Base-by-base conservation (phyloP, 2,113 vertebrate genomes). In the Butorides virescens region DNA sequence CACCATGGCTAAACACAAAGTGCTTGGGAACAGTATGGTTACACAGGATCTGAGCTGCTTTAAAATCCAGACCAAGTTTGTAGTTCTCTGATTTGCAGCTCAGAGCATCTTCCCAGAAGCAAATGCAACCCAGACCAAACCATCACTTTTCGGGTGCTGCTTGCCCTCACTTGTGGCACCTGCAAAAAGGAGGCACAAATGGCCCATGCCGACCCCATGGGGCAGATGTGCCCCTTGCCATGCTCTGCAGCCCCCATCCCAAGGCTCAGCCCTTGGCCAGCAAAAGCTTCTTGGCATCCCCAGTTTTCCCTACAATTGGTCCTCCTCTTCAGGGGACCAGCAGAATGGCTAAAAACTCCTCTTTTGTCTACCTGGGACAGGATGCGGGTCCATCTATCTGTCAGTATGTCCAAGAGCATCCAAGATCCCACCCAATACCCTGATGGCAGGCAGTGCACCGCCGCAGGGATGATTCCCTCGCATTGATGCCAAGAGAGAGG, bases 171-270 rank as follows among this genome's bases (percentile, higher is more conserved):
- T 52, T 2, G 0, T 0, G 1, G 17, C 58, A 56, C 10, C 25
- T 36, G 18, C 9, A n/a, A 39, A 47, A 56, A 80, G 7, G 30
- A 73, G 34, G 13, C 34, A 62, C 13, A n/a, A 65, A 15, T 7
- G 59, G 16, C 7, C 26, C 2, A 0, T 27, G 11, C 5, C 5
- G 5, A 2, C 4, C 4, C 7, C 0, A 0, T 0, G 0, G 4
- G 2, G 14, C 22, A 67, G 47, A n/a, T 59, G 29, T 1, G 2
- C 2, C 72, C 22, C 59, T 72, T 2, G 1, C 13, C 1, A 0
- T 16, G 30, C 22, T 62, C 55, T 56, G 74, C 34, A 63, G 47
- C 5, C 2, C 11, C 19, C 3, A 6, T 29, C 10, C 11, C 13
- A 9, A 11, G 9, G 46, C 26, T 68, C 29, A 73, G 46, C 5